Base-by-base conservation (phyloP, 2,797 vertebrate species). In the Neosilurus hyrtlii region DNA sequence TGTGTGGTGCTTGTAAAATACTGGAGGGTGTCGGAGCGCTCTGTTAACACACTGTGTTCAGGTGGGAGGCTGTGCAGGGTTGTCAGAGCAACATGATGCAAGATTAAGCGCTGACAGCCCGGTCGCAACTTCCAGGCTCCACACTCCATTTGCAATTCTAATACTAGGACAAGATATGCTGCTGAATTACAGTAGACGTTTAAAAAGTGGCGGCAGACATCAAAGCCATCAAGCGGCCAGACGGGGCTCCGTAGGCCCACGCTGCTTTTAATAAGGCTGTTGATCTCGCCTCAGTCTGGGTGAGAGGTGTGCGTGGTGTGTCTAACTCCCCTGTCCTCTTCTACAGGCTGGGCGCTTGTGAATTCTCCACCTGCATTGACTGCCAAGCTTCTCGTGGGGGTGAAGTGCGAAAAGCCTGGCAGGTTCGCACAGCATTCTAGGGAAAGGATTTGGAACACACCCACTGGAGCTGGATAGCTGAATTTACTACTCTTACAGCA, bases 181-280 rank as follows among this genome's bases (percentile, higher is more conserved):
- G 85, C 84, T 86, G 90, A 91, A 92, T 91, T 91, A 92, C 88
- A 85, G 89, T 70, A 86, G 85, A 87, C 88, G 90, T 92, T 90
- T 79, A 22, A 66, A 87, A 86, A 87, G 74, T 81, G 81, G 83
- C 84, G 61, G 74, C 68, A 80, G 87, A 88, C 90, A 92, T 93
- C 91, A 92, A 92, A 93, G 89, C 89, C 91, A 91, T 92, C 89
- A 90, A 88, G 82, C 18, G 52, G 81, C 80, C 89, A 91, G 91
- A 91, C 82, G 71, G 65, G 73, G 86, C 57, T 88, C 86, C 89
- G 86, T 90, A 90, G 88, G 89, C 75, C 72, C 71, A 86, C 79
- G 82, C 83, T 88, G 88, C 80, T 88, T 90, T 91, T 92, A 91
- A 91, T 91, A 90, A 20, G 61, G 82, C 86, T 84, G 81, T 81